Conservation (phyloP, 2,888 invertebrate genomes). For the Morinoia aosen region DNA sequence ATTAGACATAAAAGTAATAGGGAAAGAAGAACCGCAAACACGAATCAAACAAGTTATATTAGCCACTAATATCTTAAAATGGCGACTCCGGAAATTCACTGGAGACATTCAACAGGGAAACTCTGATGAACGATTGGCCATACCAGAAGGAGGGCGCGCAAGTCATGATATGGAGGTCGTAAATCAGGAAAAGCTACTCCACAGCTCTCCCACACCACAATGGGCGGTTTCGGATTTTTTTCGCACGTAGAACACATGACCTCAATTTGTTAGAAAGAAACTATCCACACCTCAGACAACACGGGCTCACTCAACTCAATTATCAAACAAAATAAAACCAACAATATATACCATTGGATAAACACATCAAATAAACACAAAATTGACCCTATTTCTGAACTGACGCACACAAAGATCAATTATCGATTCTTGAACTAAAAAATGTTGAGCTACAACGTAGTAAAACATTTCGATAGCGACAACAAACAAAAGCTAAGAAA, state of each 20-base stretch:
- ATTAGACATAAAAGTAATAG: too few relatives aligned
- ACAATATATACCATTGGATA: background rate
- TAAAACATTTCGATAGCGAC: background rate
- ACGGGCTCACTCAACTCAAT: background rate
- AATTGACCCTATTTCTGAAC: background rate
- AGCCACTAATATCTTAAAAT: too few relatives aligned
- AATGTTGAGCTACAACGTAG: background rate
- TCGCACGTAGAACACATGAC: background rate
- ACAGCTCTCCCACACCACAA: background rate
- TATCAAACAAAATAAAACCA: background rate
- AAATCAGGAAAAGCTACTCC: background rate
- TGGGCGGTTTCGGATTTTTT: background rate
- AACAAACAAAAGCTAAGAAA: background rate
- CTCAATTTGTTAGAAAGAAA: background rate
- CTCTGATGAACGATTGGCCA: too few relatives aligned
- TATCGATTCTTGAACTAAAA: background rate
- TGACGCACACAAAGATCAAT: background rate
- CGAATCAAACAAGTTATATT: too few relatives aligned
- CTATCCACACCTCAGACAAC: background rate
- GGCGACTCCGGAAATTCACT: too few relatives aligned
- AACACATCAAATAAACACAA: background rate
- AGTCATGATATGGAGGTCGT: background rate
- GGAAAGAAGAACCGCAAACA: too few relatives aligned
- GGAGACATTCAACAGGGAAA: too few relatives aligned
- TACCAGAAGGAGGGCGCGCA: background rate